Conservation (phyloP, 2,113 vertebrate genomes). For the Octodon degus region DNA sequence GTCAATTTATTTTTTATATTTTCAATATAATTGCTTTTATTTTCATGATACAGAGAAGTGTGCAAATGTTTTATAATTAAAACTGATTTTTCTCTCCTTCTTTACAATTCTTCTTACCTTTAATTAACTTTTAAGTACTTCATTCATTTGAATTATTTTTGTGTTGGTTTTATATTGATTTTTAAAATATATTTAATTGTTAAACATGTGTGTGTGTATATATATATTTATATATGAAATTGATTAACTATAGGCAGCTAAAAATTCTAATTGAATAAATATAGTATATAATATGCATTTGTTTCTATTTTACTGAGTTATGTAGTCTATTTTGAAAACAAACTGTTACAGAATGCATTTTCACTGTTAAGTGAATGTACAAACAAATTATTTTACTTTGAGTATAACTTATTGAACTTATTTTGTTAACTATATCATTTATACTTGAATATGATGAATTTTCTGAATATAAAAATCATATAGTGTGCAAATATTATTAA, state of each 20-base stretch:
- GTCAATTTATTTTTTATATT: not conserved
- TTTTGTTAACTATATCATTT: not conserved
- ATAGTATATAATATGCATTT: not conserved
- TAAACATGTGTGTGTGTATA: not conserved
- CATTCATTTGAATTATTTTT: not conserved
- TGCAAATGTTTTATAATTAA: not conserved
- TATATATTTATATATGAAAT: not conserved
- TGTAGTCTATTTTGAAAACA: not conserved
- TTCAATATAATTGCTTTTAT: not conserved
- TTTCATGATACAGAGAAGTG: not conserved
- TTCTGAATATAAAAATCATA: not conserved
- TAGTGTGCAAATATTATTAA: not conserved
- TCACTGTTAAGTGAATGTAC: not conserved
- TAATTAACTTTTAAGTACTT: not conserved
- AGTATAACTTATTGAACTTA: not conserved
- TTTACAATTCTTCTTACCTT: not conserved
- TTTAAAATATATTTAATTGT: slow-evolving; percentile 38
- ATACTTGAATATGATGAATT: not conserved
- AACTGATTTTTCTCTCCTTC: not conserved
- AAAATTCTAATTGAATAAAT: not conserved
- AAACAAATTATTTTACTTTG: not conserved
- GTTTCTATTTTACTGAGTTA: not conserved
- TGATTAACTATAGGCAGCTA: not conserved
- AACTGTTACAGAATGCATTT: not conserved
- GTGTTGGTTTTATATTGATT: not conserved